Conservation (phyloP, 2,888 invertebrate genomes). For the Drepanosiphum platanoidis region DNA sequence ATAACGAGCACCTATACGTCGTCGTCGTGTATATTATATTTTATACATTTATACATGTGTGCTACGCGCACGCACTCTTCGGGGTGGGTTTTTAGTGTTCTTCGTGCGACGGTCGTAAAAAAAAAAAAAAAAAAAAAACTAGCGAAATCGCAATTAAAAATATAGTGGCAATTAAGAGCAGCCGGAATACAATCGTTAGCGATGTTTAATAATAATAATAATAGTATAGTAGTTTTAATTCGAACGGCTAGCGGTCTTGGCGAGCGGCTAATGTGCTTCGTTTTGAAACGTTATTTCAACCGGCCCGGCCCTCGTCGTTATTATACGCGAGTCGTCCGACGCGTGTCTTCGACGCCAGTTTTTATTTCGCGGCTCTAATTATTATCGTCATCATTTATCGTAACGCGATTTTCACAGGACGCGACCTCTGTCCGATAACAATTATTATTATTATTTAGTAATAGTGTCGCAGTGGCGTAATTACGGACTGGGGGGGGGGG, state of each 20-base stretch:
- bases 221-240: constrained; percentile 44
- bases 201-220: constrained; percentile 10
- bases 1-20: no score
- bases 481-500: no score
- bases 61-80: neutral
- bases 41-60: neutral
- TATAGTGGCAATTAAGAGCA: constrained; percentile 40
- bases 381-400: neutral
- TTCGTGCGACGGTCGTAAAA: neutral
- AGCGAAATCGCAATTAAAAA: constrained; percentile 49
- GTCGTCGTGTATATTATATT: neutral
- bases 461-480: no score
- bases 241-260: constrained; percentile 3
- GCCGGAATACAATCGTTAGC: constrained; percentile 32
- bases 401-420: neutral
- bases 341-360: neutral
- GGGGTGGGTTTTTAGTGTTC: neutral
- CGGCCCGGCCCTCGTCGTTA: no score
- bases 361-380: neutral
- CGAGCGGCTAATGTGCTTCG: neutral
- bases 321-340: neutral
- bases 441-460: no score
- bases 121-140: constrained; percentile 25
- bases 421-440: no score
- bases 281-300: constrained; percentile 19